A percentile compares a stretch with the other conserved stretches of the same genome.
Evolutionary conservation across 1,140 invertebrate species (phyloP).

Genomic region (Procambarus clarkii): DNA sequence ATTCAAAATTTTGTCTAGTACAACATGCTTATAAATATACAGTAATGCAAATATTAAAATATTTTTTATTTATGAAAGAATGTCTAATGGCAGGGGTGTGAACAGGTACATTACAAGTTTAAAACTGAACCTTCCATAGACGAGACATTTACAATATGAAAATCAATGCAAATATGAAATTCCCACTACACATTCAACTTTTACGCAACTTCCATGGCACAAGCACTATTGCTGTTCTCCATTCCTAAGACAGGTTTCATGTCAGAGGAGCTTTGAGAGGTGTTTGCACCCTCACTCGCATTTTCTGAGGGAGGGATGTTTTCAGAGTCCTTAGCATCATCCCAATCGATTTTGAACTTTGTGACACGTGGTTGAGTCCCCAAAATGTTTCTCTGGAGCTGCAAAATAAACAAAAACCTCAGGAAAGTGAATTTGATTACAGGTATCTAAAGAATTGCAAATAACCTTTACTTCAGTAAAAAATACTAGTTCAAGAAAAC

Average conservation of each 20-base stretch:
- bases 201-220: slow-evolving; percentile 72
- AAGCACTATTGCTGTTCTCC: slow-evolving; percentile 71
- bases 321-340: slow-evolving; percentile 79
- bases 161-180: slow-evolving; percentile 14
- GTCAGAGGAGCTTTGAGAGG: slow-evolving; percentile 54
- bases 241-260: slow-evolving; percentile 37
- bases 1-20: background rate
- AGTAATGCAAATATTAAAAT: slow-evolving; percentile 18
- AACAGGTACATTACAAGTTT: slow-evolving; percentile 9
- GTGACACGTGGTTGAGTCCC: slow-evolving; percentile 96
- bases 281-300: slow-evolving; percentile 35
- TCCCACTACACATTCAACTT: background rate
- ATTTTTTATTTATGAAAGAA: slow-evolving; percentile 24
- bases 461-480: no score
- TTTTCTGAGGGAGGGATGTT: slow-evolving; percentile 71
- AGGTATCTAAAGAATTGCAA: no score
- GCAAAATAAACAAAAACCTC: slow-evolving; percentile 75
- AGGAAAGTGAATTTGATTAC: background rate
- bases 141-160: slow-evolving; percentile 45
- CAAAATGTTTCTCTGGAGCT: slow-evolving; percentile 91
- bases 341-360: slow-evolving; percentile 98
- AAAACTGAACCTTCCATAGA: slow-evolving; percentile 11
- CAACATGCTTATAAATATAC: background rate
- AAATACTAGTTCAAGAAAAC: no score
- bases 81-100: slow-evolving; percentile 27